Percentiles rank a stretch among this genome's conserved stretches.
phyloP scores from a whole-genome alignment of 2,888 invertebrate species.

The Caenorhabditis afra region DNA sequence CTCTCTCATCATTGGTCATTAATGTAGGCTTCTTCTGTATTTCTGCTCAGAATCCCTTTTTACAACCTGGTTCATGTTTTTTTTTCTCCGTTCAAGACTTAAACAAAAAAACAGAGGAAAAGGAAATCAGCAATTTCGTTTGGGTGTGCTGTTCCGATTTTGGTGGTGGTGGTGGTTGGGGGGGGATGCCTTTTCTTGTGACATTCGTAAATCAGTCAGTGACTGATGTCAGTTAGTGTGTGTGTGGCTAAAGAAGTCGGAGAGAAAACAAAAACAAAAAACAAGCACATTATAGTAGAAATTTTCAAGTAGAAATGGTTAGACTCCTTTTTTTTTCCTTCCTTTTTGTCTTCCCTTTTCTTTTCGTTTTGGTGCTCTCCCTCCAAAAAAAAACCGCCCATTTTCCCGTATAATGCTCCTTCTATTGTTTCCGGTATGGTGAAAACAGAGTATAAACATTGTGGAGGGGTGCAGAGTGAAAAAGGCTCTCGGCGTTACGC shows the following conservation, averaged over 20 bases:
- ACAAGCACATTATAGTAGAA: slow-evolving; percentile 55
- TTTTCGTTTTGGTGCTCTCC: no score
- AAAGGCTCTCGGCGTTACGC: slow-evolving; percentile 21
- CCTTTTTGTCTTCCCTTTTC: slow-evolving; percentile 1
- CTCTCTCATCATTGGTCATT: no score
- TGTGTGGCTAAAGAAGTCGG: slow-evolving; percentile 13
- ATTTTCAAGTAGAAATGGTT: slow-evolving; percentile 51
- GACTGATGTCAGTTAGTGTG: slow-evolving; percentile 50
- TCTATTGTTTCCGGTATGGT: slow-evolving; percentile 38
- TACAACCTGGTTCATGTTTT: background rate
- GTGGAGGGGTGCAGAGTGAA: slow-evolving; percentile 11
- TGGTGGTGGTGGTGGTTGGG: no score
- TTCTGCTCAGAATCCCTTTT: no score
- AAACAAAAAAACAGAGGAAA: no score
- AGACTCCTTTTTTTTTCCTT: slow-evolving; percentile 22
- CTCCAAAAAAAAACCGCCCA: background rate
- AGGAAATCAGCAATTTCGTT: slow-evolving; percentile 11
- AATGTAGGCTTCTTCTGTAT: no score
- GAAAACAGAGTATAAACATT: slow-evolving; percentile 39
- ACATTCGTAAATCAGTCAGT: slow-evolving; percentile 54
- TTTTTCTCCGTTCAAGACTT: background rate
- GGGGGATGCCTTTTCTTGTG: slow-evolving; percentile 37
- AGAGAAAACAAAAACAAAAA: slow-evolving; percentile 46
- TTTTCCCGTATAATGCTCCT: slow-evolving; percentile 26
- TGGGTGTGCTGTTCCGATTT: slow-evolving; percentile 7